These are phyloP conservation scores for Cephalotes varians DNA, from an alignment of 2,888 invertebrate species.

Conservation along the genomic window DNA sequence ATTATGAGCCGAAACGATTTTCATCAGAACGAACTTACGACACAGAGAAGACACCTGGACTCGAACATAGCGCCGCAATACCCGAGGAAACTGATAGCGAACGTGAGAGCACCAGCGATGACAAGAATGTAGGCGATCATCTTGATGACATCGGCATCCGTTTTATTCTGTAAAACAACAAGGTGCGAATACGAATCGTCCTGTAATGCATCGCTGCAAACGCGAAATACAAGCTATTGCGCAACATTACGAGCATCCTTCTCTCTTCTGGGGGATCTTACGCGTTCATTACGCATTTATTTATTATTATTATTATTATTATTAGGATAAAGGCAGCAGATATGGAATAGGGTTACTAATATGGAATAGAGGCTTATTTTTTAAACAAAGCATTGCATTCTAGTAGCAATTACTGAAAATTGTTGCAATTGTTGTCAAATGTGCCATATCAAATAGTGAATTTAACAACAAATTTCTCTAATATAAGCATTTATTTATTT, in stretches of 20 bases:
- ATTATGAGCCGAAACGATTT: conserved; percentile 13
- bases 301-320: background rate
- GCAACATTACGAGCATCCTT: conserved; percentile 1
- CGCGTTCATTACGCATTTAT: background rate
- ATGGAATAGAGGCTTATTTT: too few relatives aligned
- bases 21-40: conserved; percentile 87
- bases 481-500: too few relatives aligned
- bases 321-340: too few relatives aligned
- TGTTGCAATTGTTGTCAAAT: too few relatives aligned
- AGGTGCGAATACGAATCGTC: conserved; percentile 10
- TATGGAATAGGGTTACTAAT: too few relatives aligned
- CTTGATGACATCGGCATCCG: conserved; percentile 88
- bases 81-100: conserved; percentile 91
- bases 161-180: conserved; percentile 77
- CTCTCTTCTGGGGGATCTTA: background rate
- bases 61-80: conserved; percentile 91
- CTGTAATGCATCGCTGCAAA: background rate
- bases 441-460: too few relatives aligned
- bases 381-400: too few relatives aligned
- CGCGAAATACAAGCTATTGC: background rate
- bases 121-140: conserved; percentile 90
- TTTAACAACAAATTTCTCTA: too few relatives aligned
- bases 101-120: conserved; percentile 90
- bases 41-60: conserved; percentile 89
- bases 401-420: too few relatives aligned